Evolutionary conservation across 1,140 invertebrate species (phyloP).

Genomic region (Drosophila neocordata): DNA sequence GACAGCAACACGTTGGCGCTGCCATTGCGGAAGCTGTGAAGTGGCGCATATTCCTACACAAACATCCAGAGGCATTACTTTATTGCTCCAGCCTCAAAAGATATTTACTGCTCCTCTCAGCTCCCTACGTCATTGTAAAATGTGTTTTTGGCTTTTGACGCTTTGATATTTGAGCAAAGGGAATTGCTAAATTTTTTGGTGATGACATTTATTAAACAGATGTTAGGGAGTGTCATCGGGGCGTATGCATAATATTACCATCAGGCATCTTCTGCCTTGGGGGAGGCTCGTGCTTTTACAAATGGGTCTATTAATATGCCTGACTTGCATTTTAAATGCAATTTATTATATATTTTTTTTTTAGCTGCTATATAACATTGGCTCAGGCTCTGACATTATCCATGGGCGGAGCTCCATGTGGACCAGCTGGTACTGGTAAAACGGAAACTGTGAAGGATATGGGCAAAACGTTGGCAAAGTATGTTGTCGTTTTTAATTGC

Average conservation of each 20-base stretch:
- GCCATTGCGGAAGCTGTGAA: conserved; percentile 29
- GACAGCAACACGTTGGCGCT: conserved; percentile 53
- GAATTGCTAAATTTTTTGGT: conserved; percentile 38
- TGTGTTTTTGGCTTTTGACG: too few relatives aligned
- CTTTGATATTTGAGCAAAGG: conserved; percentile 26
- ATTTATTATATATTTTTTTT: conserved; percentile 39
- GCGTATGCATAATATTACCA: conserved; percentile 42
- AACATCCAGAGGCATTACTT: conserved; percentile 7
- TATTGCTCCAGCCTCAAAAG: neutral
- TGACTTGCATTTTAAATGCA: conserved; percentile 31
- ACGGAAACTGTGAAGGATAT: conserved; percentile 99
- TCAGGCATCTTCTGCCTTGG: conserved; percentile 16
- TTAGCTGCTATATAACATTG: conserved; percentile 97
- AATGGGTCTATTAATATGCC: conserved; percentile 29
- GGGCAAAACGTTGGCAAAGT: conserved; percentile 98
- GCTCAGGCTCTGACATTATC: conserved; percentile 98
- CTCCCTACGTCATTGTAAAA: conserved; percentile 12
- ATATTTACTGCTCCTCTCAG: conserved; percentile 1
- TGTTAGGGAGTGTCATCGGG: conserved; percentile 12
- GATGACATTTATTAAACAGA: conserved; percentile 24
- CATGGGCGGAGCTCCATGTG: conserved; percentile 97
- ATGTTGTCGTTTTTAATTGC: conserved; percentile 99
- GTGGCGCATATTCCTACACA: conserved; percentile 30
- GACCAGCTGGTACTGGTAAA: conserved; percentile 97
- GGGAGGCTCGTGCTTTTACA: too few relatives aligned